phyloP scores from a whole-genome alignment of 1,140 invertebrate genomes.

The Pachyrhynchus sulphureomaculatus region DNA sequence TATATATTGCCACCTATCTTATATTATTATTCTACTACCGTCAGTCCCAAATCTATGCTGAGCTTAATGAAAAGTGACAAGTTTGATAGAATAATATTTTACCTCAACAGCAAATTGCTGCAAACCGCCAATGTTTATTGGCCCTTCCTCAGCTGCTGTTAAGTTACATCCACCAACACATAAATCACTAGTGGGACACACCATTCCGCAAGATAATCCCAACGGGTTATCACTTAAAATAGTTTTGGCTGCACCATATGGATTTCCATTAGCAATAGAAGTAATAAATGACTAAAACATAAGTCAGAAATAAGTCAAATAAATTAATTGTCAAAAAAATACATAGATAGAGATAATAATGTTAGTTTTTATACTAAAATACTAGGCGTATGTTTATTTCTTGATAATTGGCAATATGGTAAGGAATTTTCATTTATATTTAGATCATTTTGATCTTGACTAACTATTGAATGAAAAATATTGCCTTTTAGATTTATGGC shows the following conservation, averaged over 20 bases:
- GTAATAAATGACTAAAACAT: conserved; percentile 92
- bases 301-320: not conserved
- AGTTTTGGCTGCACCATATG: conserved; percentile 95
- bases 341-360: no score
- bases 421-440: no score
- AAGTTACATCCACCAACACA: conserved; percentile 98
- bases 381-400: no score
- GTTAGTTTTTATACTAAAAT: not conserved
- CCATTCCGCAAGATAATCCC: conserved; percentile 97
- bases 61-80: no score
- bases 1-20: no score
- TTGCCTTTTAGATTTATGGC: no score
- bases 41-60: no score
- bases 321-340: not conserved
- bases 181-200: conserved; percentile 96
- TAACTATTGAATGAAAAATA: no score
- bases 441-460: no score
- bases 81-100: no score
- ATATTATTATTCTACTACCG: no score
- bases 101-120: conserved; percentile 98
- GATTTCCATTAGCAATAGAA: conserved; percentile 92
- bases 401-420: no score
- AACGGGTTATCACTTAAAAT: conserved; percentile 98
- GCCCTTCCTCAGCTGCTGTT: conserved; percentile 91
- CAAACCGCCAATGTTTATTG: conserved; percentile 97